Percentiles rank a stretch among this genome's conserved stretches.
Evolutionary conservation across 2,113 vertebrate genomes (phyloP).

Genomic region (Theristicus caerulescens): DNA sequence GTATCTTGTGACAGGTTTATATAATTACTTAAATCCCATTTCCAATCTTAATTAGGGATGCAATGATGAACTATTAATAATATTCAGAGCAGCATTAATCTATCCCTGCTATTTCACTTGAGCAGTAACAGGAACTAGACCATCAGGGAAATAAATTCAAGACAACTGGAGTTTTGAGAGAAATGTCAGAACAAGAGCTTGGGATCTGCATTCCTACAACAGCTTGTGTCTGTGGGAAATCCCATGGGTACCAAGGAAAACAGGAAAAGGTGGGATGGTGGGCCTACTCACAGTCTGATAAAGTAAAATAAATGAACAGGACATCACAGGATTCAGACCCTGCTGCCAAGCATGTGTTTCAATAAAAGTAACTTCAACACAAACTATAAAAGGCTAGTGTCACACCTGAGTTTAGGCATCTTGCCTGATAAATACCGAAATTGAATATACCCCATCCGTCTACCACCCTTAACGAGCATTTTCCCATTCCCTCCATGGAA

Average conservation of each 20-base stretch:
- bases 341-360: background rate
- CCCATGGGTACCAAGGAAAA: background rate
- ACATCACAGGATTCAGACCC: background rate
- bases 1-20: background rate
- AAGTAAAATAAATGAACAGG: background rate
- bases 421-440: background rate
- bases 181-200: background rate
- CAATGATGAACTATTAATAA: background rate
- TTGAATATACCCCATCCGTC: rapidly evolving
- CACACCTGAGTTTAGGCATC: background rate
- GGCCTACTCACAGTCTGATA: background rate
- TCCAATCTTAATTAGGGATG: background rate
- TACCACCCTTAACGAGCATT: background rate
- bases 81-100: constrained; percentile 6
- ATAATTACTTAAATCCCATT: constrained; percentile 2
- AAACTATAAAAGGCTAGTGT: background rate
- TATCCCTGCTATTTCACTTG: background rate
- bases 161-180: background rate
- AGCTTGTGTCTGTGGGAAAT: background rate
- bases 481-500: background rate
- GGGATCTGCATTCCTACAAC: background rate
- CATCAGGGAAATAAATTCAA: constrained; percentile 15
- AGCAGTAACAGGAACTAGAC: background rate
- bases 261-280: constrained; percentile 4
- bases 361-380: background rate